A percentile compares a stretch with the other conserved stretches of the same genome.
These are phyloP conservation scores for Perca schrenkii DNA, from an alignment of 2,113 vertebrate species.

Conservation along the genomic window DNA sequence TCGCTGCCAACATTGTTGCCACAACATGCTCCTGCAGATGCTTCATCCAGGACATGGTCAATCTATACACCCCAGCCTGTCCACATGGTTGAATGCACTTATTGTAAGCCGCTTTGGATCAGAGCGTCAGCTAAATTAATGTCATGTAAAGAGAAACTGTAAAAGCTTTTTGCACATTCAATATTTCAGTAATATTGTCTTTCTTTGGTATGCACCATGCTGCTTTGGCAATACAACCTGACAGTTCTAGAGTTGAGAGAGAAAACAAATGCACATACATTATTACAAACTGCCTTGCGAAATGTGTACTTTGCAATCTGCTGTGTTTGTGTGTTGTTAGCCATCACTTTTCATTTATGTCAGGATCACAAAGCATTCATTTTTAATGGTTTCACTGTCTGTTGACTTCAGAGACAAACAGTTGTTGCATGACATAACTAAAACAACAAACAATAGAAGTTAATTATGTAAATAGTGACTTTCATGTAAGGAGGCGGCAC, in stretches of 20 bases:
- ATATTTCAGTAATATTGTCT: not conserved
- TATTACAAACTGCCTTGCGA: conserved; percentile 33
- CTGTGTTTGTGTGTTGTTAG: conserved; percentile 8
- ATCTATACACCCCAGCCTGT: not conserved
- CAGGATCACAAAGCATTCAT: conserved; percentile 5
- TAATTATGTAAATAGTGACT: not conserved
- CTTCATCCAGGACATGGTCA: not conserved
- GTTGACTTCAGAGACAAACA: conserved; percentile 10
- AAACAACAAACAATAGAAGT: not conserved
- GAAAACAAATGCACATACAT: conserved; percentile 22
- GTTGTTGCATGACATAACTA: not conserved
- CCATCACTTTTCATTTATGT: conserved; percentile 29
- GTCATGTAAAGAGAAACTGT: not conserved
- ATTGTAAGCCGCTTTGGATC: not conserved
- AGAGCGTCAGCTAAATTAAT: not conserved
- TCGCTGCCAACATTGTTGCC: no score
- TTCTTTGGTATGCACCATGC: not conserved
- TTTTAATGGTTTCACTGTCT: conserved; percentile 3
- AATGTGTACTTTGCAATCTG: conserved; percentile 38
- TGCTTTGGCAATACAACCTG: conserved; percentile 18
- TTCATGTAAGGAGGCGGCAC: not conserved
- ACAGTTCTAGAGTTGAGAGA: conserved; percentile 3
- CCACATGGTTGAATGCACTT: not conserved
- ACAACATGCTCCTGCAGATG: not conserved
- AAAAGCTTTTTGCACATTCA: conserved; percentile 15